Evolutionary conservation across 2,113 vertebrate species (phyloP).

Genomic region (Octodon degus): DNA sequence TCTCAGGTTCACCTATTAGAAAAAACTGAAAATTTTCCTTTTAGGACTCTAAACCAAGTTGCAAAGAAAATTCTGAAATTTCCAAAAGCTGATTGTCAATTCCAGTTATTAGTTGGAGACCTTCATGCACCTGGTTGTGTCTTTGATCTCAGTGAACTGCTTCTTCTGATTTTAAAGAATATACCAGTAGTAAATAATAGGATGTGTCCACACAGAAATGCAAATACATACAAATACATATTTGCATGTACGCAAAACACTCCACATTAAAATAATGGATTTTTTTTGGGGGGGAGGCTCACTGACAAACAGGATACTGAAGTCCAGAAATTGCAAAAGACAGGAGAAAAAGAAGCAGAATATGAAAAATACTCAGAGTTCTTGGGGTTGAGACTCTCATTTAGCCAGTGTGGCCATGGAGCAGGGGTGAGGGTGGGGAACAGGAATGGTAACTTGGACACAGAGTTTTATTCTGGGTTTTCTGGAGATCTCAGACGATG

Average conservation of each 20-base stretch:
- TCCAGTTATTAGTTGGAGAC: not conserved
- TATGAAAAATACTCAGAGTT: not conserved
- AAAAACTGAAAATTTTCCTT: not conserved
- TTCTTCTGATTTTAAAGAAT: not conserved
- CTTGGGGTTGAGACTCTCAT: not conserved
- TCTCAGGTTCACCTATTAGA: not conserved
- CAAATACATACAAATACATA: no score
- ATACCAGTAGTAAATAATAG: not conserved
- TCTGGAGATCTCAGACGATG: not conserved
- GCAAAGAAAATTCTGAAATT: not conserved
- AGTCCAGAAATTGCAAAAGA: not conserved
- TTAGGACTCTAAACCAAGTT: not conserved
- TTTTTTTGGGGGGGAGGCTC: not conserved
- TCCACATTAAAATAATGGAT: not conserved
- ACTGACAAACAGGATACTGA: not conserved
- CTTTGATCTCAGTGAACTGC: not conserved
- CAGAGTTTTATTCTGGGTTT: not conserved
- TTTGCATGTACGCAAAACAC: not conserved
- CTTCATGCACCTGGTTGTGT: not conserved
- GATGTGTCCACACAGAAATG: not conserved
- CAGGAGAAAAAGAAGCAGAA: not conserved
- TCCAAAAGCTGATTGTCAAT: not conserved
- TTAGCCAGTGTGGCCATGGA: accelerated
- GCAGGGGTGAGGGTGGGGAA: accelerated
- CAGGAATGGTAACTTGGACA: not conserved